Evolutionary conservation across 2,888 invertebrate genomes (phyloP).

Genomic region (Luperina nickerlii): DNA sequence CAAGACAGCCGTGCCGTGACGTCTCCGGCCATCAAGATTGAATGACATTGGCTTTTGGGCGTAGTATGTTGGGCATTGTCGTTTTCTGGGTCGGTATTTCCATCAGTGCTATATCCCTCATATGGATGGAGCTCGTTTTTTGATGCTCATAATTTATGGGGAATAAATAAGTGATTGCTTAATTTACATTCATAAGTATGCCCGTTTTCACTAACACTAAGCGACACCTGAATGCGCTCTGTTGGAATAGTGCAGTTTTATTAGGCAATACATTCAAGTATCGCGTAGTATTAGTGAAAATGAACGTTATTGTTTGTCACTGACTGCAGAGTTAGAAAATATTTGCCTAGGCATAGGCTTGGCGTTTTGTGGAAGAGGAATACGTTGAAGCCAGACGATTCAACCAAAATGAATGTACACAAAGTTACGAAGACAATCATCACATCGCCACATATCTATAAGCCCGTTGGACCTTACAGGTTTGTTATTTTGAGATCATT

Average conservation of each 20-base stretch:
- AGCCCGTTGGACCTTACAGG: slow-evolving; percentile 95
- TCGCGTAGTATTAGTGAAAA: background rate
- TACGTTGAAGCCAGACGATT: slow-evolving; percentile 58
- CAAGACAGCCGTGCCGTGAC: background rate
- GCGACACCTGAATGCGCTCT: background rate
- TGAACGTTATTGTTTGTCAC: slow-evolving; percentile 3
- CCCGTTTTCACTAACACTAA: background rate
- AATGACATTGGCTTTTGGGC: background rate
- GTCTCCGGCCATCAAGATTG: background rate
- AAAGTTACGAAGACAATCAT: slow-evolving; percentile 90
- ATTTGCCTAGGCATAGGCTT: slow-evolving; percentile 55
- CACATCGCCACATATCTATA: slow-evolving; percentile 92
- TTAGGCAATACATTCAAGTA: background rate
- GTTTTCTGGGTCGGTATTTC: background rate
- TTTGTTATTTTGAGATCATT: slow-evolving; percentile 74
- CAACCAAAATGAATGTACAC: slow-evolving; percentile 64
- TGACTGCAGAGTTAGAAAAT: slow-evolving; percentile 65
- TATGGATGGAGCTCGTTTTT: background rate
- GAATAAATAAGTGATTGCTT: background rate
- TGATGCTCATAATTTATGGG: background rate
- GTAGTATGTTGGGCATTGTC: background rate
- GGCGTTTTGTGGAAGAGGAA: slow-evolving; percentile 66
- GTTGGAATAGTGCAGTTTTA: background rate
- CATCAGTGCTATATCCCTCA: no score
- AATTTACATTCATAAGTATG: background rate